Conservation (phyloP, 2,113 vertebrate species). For the Hypomesus transpacificus region DNA sequence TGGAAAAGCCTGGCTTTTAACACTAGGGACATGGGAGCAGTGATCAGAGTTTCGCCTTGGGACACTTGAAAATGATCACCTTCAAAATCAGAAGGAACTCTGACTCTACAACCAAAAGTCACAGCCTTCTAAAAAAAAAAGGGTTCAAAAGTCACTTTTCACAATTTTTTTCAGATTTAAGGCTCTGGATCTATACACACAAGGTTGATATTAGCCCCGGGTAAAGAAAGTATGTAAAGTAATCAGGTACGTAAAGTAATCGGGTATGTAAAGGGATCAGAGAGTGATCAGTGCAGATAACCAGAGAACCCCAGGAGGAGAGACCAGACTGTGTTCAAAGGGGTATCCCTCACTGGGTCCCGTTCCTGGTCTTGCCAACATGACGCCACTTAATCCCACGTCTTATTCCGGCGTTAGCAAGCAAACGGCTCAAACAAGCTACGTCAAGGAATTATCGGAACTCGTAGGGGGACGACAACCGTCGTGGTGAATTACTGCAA, state of each 20-base stretch:
- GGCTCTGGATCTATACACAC: too few relatives aligned
- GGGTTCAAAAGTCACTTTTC: too few relatives aligned
- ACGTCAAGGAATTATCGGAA: not conserved
- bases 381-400: slow-evolving; percentile 61
- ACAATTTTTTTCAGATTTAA: too few relatives aligned
- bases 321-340: slow-evolving; percentile 58
- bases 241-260: too few relatives aligned
- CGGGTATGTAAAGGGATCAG: slow-evolving; percentile 10
- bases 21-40: slow-evolving; percentile 39
- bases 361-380: slow-evolving; percentile 64
- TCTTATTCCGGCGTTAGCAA: slow-evolving; percentile 51
- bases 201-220: too few relatives aligned
- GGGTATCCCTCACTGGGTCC: slow-evolving; percentile 64
- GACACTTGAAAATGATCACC: slow-evolving; percentile 8
- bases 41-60: slow-evolving; percentile 34
- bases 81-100: not conserved
- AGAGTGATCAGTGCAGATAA: slow-evolving; percentile 27
- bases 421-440: slow-evolving; percentile 51
- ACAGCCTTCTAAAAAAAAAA: too few relatives aligned
- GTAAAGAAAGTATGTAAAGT: too few relatives aligned
- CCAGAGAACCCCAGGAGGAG: slow-evolving; percentile 43
- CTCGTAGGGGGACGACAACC: slow-evolving; percentile 1
- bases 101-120: too few relatives aligned
- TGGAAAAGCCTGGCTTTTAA: slow-evolving; percentile 59
- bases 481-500: not conserved